phyloP scores from a whole-genome alignment of 2,888 invertebrate species.

The Diaphora mendica region DNA sequence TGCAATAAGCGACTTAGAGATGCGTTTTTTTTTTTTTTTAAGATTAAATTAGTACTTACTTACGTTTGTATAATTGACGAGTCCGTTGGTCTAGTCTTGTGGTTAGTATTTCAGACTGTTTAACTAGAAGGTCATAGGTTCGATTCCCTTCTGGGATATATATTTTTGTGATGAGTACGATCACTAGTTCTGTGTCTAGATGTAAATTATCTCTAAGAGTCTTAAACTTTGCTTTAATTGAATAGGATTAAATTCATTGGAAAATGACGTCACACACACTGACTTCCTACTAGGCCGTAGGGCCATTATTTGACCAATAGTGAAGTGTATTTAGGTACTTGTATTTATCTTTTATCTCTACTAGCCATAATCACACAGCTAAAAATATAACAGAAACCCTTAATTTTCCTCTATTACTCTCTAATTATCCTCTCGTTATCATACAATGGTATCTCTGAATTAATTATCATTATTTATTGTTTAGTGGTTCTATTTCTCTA shows the following conservation, averaged over 20 bases:
- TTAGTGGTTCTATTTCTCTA: constrained; percentile 2
- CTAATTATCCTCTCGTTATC: neutral
- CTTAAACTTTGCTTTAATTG: too few species aligned
- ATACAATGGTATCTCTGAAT: neutral
- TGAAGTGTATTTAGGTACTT: neutral
- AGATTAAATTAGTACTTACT: neutral
- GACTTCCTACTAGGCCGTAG: too few species aligned
- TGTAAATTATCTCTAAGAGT: too few species aligned
- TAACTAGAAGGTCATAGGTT: too few species aligned
- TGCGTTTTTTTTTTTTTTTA: neutral
- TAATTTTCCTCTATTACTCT: neutral
- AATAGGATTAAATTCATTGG: too few species aligned
- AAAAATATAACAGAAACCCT: neutral
- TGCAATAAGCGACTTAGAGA: neutral
- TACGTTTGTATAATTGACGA: neutral
- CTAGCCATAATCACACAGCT: neutral
- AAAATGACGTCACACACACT: too few species aligned
- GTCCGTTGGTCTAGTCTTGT: too few species aligned
- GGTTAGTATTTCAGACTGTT: too few species aligned
- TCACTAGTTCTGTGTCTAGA: too few species aligned
- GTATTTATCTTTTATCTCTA: too few species aligned
- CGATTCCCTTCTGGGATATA: too few species aligned
- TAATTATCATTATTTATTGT: neutral
- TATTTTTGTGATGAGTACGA: too few species aligned
- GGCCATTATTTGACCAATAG: neutral